Conservation (phyloP, 2,113 vertebrate genomes). For the Acrocephalus kingi region DNA sequence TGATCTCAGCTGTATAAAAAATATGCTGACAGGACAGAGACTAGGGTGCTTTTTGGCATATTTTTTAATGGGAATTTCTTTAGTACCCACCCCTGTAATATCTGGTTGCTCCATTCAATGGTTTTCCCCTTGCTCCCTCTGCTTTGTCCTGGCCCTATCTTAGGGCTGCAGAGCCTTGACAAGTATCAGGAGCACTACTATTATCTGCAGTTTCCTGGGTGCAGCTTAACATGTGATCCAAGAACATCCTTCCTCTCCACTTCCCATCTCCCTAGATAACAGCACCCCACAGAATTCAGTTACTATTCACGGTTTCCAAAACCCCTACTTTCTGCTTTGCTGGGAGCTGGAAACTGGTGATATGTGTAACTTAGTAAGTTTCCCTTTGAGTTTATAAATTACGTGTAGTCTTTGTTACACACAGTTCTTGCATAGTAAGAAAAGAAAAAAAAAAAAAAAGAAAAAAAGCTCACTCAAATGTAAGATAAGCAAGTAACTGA, state of each 20-base stretch:
- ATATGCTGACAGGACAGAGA: neutral
- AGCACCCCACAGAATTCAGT: neutral
- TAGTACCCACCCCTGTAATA: neutral
- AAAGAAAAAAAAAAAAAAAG: neutral
- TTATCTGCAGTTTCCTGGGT: slow-evolving; percentile 5
- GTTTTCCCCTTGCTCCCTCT: neutral
- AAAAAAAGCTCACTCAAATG: neutral
- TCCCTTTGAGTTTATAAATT: neutral
- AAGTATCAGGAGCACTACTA: neutral
- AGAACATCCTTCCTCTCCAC: neutral
- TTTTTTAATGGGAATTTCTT: neutral
- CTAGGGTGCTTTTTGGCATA: neutral
- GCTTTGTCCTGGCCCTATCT: neutral
- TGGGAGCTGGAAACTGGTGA: neutral
- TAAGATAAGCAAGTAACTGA: slow-evolving; percentile 2
- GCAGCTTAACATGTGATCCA: neutral
- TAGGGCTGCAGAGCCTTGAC: neutral
- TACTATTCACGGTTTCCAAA: neutral
- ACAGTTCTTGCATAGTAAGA: neutral
- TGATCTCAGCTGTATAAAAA: neutral
- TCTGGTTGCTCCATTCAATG: neutral
- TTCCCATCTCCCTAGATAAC: slow-evolving; percentile 6
- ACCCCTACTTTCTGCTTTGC: neutral
- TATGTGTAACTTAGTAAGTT: neutral
- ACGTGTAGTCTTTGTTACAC: neutral